Base-by-base conservation (phyloP, 2,113 vertebrate species). In the Origma solitaria region DNA sequence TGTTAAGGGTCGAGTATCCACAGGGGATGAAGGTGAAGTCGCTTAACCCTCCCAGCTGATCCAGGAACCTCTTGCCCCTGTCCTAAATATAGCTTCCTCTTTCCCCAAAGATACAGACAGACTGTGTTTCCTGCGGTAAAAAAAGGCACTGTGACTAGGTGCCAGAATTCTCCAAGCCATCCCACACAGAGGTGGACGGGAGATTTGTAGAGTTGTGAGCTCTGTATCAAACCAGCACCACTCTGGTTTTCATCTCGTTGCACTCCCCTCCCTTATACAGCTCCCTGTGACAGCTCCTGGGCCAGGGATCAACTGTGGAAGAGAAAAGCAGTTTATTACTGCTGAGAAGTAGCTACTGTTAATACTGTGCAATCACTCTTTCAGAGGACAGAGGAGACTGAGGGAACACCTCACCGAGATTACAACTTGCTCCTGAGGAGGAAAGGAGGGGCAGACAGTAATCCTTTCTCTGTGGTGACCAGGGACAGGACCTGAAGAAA, bases 71-170 rank as follows among this genome's bases (percentile, higher is more conserved):
- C 40, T 75, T 88, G 17, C 13, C 6, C 8, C 30, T 64, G 7
- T 40, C 38, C 37, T 64, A 31, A 53, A 30, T 14, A 6, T 6
- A 53, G 12, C 14, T 77, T 69, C 28, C 23, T 44, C 19, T 80
- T 73, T 81, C 11, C 35, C 38, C 44, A 64, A 44, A 81, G 30
- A 28, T 0, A 49, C 33, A 93, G 19, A 35, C 33, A 82, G 24
- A 35, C 30, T 60, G 16, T 49, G 3, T 72, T 79, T 44, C 27
- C 37, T 15, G 14, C 15, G 50, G 17, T 13, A 38, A 21, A 61
- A 47, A 47, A 73, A 62, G 8, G 31, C 66, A n/a, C 24, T 0
- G 0, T 38, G 27, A 58, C 33, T 17, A 38, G 9, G 8, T 9
- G 2, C 28, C n/a, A 45, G 64, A 66, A 84, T 44, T 60, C 23